These are phyloP conservation scores for Dendrophyllia cribrosa DNA, from an alignment of 64 coral and sea anemone species.

Conservation along the genomic window DNA sequence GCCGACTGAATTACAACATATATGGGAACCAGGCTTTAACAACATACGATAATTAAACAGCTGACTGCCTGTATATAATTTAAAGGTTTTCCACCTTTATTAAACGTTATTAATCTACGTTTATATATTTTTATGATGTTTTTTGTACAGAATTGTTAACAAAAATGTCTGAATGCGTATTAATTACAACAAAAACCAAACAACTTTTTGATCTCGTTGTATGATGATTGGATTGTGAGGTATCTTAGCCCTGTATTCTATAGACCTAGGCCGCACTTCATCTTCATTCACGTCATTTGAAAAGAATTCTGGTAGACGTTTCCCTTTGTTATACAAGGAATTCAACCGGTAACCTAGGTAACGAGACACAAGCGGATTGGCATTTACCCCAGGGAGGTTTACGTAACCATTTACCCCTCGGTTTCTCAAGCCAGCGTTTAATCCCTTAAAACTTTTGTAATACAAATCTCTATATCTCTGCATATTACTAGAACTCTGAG, in stretches of 20 bases:
- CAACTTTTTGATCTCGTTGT: background rate
- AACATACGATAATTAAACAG: too few species aligned
- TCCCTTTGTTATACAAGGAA: background rate
- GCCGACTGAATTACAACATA: too few species aligned
- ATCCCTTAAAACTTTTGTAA: background rate
- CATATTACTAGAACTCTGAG: background rate
- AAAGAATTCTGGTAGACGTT: background rate
- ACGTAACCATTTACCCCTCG: background rate
- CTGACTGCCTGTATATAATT: too few species aligned
- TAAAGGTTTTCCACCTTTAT: too few species aligned
- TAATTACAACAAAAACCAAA: background rate
- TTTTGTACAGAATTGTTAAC: too few species aligned
- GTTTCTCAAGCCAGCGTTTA: background rate
- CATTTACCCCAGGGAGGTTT: background rate
- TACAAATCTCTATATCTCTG: background rate
- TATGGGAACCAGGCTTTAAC: too few species aligned
- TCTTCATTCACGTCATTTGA: background rate
- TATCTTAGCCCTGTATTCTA: background rate
- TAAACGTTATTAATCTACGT: too few species aligned
- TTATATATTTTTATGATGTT: too few species aligned
- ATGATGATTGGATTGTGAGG: background rate
- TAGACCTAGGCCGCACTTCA: background rate
- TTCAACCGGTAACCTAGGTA: background rate
- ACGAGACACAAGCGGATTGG: background rate
- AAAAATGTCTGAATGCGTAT: too few species aligned